Evolutionary conservation across 1,140 invertebrate species (phyloP).

Genomic region (Ericerus pela): DNA sequence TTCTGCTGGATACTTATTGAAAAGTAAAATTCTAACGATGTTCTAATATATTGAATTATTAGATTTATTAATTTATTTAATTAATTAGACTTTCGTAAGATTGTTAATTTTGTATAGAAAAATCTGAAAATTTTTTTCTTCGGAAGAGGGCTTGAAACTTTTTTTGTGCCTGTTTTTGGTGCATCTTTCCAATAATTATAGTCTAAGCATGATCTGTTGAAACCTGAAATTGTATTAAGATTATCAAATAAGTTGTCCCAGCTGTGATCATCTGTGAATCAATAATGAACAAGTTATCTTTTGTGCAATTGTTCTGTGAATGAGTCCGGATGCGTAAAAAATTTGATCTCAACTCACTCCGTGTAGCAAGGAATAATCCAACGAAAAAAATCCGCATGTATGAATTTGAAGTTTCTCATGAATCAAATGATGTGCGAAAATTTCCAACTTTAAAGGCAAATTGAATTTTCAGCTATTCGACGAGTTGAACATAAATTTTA

Average conservation of each 20-base stretch:
- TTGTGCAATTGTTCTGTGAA: background rate
- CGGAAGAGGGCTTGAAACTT: too few relatives aligned
- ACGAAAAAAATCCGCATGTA: conserved; percentile 17
- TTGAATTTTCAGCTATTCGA: background rate
- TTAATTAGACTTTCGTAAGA: too few relatives aligned
- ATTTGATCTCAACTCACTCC: conserved; percentile 6
- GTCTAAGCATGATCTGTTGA: background rate
- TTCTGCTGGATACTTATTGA: too few relatives aligned
- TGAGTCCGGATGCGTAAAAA: background rate
- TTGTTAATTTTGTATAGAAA: too few relatives aligned
- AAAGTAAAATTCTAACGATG: too few relatives aligned
- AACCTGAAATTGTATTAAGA: conserved; percentile 13
- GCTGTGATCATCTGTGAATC: conserved; percentile 11
- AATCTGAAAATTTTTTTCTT: too few relatives aligned
- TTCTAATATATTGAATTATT: too few relatives aligned
- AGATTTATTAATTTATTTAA: too few relatives aligned
- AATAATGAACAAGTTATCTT: background rate
- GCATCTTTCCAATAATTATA: too few relatives aligned
- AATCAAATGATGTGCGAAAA: conserved; percentile 11
- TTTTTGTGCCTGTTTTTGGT: too few relatives aligned
- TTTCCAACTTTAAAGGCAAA: conserved; percentile 4
- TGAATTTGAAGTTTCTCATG: conserved; percentile 10
- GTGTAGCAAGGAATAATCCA: conserved; percentile 15
- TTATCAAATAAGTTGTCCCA: conserved; percentile 14
- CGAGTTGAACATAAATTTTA: too few relatives aligned